phyloP scores from a whole-genome alignment of 2,113 vertebrate species.

The Rhinoptilus africanus region DNA sequence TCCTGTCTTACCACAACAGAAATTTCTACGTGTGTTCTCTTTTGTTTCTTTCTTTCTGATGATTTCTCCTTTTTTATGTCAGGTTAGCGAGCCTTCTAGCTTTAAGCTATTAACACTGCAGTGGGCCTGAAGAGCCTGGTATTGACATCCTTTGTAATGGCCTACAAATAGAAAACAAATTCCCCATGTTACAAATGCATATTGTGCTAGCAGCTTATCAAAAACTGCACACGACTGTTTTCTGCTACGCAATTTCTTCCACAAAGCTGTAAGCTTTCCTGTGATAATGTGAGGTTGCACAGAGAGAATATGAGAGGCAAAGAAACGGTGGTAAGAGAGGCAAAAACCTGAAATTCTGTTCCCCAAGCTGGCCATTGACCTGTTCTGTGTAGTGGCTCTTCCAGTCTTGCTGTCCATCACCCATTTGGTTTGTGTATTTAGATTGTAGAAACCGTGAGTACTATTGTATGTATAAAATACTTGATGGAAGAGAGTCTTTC shows the following conservation, averaged over 20 bases:
- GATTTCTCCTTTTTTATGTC: not conserved
- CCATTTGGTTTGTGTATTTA: not conserved
- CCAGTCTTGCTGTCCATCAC: not conserved
- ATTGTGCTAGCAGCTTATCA: not conserved
- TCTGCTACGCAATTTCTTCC: not conserved
- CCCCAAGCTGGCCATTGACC: not conserved
- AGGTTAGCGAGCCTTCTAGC: not conserved
- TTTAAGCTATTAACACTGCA: not conserved
- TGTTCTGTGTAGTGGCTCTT: not conserved
- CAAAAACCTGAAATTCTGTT: not conserved
- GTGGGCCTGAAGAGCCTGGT: not conserved
- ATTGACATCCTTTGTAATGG: not conserved
- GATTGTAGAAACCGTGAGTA: not conserved
- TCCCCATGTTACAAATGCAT: not conserved
- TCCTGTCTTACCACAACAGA: too few species aligned
- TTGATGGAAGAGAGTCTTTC: not conserved
- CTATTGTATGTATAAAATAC: not conserved
- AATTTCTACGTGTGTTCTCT: not conserved
- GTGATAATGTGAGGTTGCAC: not conserved
- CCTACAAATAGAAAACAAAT: not conserved
- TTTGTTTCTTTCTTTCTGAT: not conserved
- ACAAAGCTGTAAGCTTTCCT: not conserved
- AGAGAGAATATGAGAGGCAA: not conserved
- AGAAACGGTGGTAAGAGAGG: not conserved
- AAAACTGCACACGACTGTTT: not conserved